Base-by-base conservation (phyloP, 2,113 vertebrate genomes). In the Todiramphus saurophagus region DNA sequence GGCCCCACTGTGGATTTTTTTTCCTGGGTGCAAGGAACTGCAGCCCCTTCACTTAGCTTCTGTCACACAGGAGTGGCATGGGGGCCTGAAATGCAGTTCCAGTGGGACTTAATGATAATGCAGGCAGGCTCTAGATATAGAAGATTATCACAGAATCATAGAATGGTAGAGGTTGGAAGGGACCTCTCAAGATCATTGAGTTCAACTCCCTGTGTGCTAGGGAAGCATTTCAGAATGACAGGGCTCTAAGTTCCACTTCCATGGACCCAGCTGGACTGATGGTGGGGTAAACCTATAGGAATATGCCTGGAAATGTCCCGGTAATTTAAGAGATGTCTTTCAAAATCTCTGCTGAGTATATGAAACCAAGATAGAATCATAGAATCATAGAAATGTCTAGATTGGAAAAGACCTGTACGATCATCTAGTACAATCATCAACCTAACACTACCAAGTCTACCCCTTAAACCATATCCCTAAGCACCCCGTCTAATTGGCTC, bases 1-100 rank as follows among this genome's bases (percentile, higher is more conserved):
- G 39, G 20, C 1, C 3, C 3, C 0, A 0, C 9, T 28, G 10
- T n/a, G 30, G 35, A 28, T 31, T 33, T 73, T 50, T 50, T 74
- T 28, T 48, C 21, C 39, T n/a, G 13, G 53, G 16, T 55, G 14
- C 9, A 18, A 35, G 27, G 53, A 68, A 50, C 0, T 0, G 7
- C n/a, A 93, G 17, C 13, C 15, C 20, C 20, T 41, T 83, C 1
- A 2, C 41, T 41, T 41, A 41, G 12, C 41, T 41, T 41, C 41
- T 41, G 12, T 41, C 41, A 41, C 41, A 41, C 41, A 41, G 41
- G 41, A 41, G 41, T 41, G 41, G 5, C 41, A 41, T 41, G 41
- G n/a, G 28, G 46, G 16, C 20, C 17, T 37, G 35, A 15, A 31
- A 12, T 13, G 6, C 12, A 24, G 7, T 24, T 93, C 28, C 25